These are phyloP conservation scores for Rostratula benghalensis DNA, from an alignment of 2,113 vertebrate species.

Conservation along the genomic window DNA sequence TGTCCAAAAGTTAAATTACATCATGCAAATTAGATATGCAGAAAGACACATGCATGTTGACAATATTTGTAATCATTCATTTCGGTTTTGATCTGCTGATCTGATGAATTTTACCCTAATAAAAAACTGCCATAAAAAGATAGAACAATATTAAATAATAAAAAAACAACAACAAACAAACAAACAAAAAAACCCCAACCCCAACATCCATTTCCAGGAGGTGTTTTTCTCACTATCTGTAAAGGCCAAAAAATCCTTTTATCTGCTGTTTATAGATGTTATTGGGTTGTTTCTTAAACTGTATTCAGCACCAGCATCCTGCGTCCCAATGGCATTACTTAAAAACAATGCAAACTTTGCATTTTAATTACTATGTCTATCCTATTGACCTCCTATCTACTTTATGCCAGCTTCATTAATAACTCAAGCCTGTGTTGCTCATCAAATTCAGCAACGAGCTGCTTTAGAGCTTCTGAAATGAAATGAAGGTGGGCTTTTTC, in stretches of 20 bases:
- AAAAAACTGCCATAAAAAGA: neutral
- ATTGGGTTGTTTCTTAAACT: neutral
- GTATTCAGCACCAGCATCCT: neutral
- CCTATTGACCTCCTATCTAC: slow-evolving; percentile 34
- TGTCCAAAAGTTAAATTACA: neutral
- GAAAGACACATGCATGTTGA: neutral
- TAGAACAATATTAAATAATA: neutral
- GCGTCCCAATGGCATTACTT: neutral
- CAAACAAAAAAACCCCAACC: no score
- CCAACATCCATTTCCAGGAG: no score
- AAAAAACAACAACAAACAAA: no score
- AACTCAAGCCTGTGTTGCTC: slow-evolving; percentile 7
- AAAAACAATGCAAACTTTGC: slow-evolving; percentile 59
- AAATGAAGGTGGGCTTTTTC: neutral
- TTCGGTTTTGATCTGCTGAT: neutral
- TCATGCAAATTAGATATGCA: neutral
- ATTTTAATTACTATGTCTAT: slow-evolving; percentile 47
- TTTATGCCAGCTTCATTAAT: slow-evolving; percentile 40
- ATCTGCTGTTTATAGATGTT: slow-evolving; percentile 41
- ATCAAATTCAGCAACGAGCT: slow-evolving; percentile 11
- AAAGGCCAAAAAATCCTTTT: slow-evolving; percentile 14
- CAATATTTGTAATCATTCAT: neutral
- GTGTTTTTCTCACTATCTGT: neutral
- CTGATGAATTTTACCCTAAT: neutral
- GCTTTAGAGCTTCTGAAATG: neutral